Base-by-base conservation (phyloP, 2,797 vertebrate species). In the Pseudochromis fuscus region DNA sequence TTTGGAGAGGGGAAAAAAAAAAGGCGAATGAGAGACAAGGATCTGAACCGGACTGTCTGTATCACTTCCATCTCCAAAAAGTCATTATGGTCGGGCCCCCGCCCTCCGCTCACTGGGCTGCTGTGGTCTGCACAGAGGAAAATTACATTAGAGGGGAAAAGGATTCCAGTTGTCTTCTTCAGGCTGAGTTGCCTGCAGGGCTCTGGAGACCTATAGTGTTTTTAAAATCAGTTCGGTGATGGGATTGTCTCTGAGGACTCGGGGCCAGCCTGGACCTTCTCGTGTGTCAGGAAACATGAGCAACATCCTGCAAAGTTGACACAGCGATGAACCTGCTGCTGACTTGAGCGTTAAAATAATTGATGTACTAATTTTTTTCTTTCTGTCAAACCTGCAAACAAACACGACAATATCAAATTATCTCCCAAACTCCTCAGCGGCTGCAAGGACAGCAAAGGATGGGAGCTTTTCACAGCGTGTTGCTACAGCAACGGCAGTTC, bases 401-500 rank as follows among this genome's bases (percentile, higher is more conserved):
- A 71, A 52, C 67, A 68, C 50, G 76, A 77, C 70, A 42, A 51
- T 70, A 61, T 71, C 67, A 58, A 55, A 81, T 83, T 31, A 78
- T 76, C 61, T 76, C 55, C 56, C 7, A 23, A 81, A 72, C 56
- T 76, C 82, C 84, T 72, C 56, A 4, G 61, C 33, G 70, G 52
- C 65, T 64, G 55, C 75, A 67, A 51, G 76, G 50, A 77, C 67
- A 52, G 66, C 46, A 53, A 40, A 69, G 72, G 70, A 87, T 79
- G 81, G 79, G 77, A 87, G 82, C 83, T 81, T n/a, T n/a, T 86
- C 68, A 69, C 78, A 83, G 75, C 3, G 5, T 24, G 90, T 93
- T 92, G 87, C 89, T 48, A 90, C 21, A 66, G 89, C 84, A 91
- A 92, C 92, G 74, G 77, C 79, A 55, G 77, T 82, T 89, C 90